Conservation (phyloP, 2,113 vertebrate genomes). For the Puma concolor region DNA sequence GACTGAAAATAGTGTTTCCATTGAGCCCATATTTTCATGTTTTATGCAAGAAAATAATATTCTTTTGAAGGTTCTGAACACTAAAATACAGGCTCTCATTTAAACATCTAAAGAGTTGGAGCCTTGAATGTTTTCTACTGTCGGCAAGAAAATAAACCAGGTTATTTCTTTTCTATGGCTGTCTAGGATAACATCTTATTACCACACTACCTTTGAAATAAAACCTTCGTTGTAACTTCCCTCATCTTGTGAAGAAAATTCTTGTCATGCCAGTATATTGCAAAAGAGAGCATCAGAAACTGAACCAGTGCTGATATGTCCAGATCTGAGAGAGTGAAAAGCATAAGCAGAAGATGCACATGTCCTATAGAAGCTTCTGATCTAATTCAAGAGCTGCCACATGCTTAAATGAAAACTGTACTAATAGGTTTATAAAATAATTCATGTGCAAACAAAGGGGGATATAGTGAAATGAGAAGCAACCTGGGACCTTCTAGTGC, state of each 20-base stretch:
- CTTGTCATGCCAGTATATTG: not conserved
- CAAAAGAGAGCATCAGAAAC: not conserved
- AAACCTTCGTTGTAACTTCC: slow-evolving; percentile 13
- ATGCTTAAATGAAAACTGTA: not conserved
- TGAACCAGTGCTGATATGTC: not conserved
- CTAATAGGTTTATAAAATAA: not conserved
- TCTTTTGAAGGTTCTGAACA: slow-evolving; percentile 39
- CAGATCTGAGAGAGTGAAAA: not conserved
- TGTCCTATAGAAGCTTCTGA: not conserved
- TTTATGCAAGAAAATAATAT: slow-evolving; percentile 34
- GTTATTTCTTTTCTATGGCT: not conserved
- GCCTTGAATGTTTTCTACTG: slow-evolving; percentile 6
- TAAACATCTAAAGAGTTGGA: slow-evolving; percentile 35
- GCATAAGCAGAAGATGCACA: not conserved
- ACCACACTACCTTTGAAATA: not conserved
- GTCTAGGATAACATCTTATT: not conserved
- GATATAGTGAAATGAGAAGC: not conserved
- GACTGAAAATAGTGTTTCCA: not conserved
- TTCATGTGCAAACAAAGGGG: not conserved
- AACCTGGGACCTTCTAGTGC: not conserved
- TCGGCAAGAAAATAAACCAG: not conserved
- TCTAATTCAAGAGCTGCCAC: not conserved
- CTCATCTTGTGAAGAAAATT: not conserved
- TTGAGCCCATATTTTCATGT: not conserved
- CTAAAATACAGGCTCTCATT: not conserved